Percentiles rank a stretch among this genome's conserved stretches.
These are phyloP conservation scores for Danaus chrysippus DNA, from an alignment of 2,888 invertebrate genomes.

Conservation along the genomic window DNA sequence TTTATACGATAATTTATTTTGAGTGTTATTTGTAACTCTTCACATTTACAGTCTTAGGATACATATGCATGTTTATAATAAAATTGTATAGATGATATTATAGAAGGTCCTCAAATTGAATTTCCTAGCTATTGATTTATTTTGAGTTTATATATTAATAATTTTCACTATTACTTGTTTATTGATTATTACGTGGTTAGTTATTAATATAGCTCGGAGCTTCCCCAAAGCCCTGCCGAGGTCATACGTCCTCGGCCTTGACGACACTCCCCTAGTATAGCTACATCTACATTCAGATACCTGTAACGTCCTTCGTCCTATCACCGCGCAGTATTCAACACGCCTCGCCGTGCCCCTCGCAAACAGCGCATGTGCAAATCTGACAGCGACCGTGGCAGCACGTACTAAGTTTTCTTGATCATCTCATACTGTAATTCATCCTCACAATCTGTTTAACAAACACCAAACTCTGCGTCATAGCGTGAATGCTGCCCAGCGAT, in stretches of 20 bases:
- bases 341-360: constrained; percentile 66
- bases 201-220: constrained; percentile 5
- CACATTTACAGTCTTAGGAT: too few species aligned
- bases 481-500: constrained; percentile 31
- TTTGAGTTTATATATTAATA: too few species aligned
- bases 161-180: background rate
- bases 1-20: constrained; percentile 1
- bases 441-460: constrained; percentile 18
- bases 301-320: constrained; percentile 61
- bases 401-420: constrained; percentile 50
- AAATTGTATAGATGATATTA: too few species aligned
- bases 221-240: constrained; percentile 37
- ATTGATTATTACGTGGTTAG: constrained; percentile 10
- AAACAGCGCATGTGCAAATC: constrained; percentile 59
- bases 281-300: constrained; percentile 37
- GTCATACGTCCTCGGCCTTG: constrained; percentile 68
- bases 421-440: constrained; percentile 14
- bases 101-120: too few species aligned
- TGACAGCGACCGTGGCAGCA: constrained; percentile 68
- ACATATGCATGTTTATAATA: too few species aligned
- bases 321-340: constrained; percentile 54
- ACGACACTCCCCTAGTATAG: constrained; percentile 34
- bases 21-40: too few species aligned
- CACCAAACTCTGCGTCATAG: constrained; percentile 15
- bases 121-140: too few species aligned